phyloP scores from a whole-genome alignment of 2,113 vertebrate species.

The Bubo blakistoni region DNA sequence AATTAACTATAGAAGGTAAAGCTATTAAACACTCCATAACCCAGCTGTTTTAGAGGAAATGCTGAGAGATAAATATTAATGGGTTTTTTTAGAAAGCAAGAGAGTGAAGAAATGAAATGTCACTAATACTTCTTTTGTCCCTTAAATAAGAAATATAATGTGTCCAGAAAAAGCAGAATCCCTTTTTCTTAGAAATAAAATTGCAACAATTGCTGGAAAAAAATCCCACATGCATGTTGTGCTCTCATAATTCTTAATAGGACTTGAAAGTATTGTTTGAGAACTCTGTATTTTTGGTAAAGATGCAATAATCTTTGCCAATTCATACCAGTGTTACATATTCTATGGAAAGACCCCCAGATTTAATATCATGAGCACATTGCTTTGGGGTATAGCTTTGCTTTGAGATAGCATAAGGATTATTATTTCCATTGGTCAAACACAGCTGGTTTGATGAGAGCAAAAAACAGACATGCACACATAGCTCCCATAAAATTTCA shows the following conservation, averaged over 20 bases:
- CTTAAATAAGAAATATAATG: background rate
- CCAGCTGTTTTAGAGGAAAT: background rate
- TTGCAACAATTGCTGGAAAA: background rate
- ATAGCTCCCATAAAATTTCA: background rate
- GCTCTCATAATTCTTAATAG: background rate
- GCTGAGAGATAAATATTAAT: background rate
- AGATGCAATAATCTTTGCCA: background rate
- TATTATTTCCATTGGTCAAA: background rate
- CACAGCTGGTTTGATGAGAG: background rate
- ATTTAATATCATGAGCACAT: background rate
- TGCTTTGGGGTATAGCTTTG: background rate
- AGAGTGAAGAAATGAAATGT: background rate
- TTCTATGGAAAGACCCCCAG: background rate
- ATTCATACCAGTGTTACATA: background rate
- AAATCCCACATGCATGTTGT: background rate
- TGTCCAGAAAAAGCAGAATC: background rate
- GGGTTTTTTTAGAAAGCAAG: background rate
- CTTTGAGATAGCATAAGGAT: background rate
- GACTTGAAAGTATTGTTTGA: background rate
- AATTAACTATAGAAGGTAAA: conserved; percentile 38
- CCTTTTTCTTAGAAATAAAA: background rate
- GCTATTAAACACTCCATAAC: background rate
- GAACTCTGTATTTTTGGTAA: background rate
- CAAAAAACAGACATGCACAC: background rate
- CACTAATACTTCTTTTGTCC: background rate